Conservation (phyloP, 2,888 invertebrate species). For the Stenichneumon culpator region DNA sequence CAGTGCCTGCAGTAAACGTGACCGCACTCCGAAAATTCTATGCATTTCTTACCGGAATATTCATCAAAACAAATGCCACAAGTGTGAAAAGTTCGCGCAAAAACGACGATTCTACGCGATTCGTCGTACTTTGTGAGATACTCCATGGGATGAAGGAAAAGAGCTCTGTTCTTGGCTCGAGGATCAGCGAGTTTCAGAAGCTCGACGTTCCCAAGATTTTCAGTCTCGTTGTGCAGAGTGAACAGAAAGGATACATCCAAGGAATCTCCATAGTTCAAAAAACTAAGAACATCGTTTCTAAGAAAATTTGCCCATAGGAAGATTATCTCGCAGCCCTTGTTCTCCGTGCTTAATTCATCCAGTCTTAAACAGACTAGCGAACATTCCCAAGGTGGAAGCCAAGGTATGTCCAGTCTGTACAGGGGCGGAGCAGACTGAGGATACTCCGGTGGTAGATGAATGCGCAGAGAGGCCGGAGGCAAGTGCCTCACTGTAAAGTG, state of each 20-base stretch:
- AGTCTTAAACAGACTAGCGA: slow-evolving; percentile 74
- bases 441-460: slow-evolving; percentile 73
- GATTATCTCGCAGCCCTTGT: slow-evolving; percentile 76
- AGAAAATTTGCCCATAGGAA: slow-evolving; percentile 78
- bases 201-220: slow-evolving; percentile 48
- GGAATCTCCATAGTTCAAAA: slow-evolving; percentile 67
- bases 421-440: slow-evolving; percentile 73
- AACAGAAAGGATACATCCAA: slow-evolving; percentile 75
- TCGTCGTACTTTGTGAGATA: slow-evolving; percentile 69
- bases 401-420: slow-evolving; percentile 73
- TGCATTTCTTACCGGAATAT: slow-evolving; percentile 70
- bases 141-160: slow-evolving; percentile 68
- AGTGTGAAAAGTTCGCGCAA: slow-evolving; percentile 64
- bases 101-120: slow-evolving; percentile 54
- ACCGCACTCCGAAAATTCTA: slow-evolving; percentile 70
- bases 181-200: slow-evolving; percentile 64
- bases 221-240: slow-evolving; percentile 53
- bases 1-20: slow-evolving; percentile 76
- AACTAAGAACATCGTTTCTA: slow-evolving; percentile 71
- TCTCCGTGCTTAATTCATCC: slow-evolving; percentile 77
- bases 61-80: slow-evolving; percentile 76
- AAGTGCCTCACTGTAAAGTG: slow-evolving; percentile 71
- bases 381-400: slow-evolving; percentile 75
- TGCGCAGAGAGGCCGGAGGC: slow-evolving; percentile 73
- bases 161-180: slow-evolving; percentile 68